Evolutionary conservation across 2,113 vertebrate species (phyloP), one percentile per base, ranked within the genome.

Genomic region (Aphelocoma coerulescens): DNA sequence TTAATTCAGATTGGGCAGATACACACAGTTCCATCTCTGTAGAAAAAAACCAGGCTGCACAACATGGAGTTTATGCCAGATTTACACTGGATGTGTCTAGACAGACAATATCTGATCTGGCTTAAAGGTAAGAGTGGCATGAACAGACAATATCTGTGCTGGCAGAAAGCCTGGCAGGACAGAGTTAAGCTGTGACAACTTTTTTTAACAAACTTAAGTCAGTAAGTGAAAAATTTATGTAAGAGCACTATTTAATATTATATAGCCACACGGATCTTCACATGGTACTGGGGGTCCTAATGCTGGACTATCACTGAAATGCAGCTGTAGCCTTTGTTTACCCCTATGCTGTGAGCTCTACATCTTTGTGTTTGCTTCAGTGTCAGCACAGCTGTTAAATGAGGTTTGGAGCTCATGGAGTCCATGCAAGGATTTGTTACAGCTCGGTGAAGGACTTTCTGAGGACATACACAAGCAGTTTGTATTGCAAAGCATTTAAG

Each of bases 91-190:
- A 90, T 95, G 73, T 92, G 92, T 96, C 96, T 97, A 95, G 95
- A 97, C 94, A 93, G 86, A 95, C 88, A 85, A 74, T 96, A 96
- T 97, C 96, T 96, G 96, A 96, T 97, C 86, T 96, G 96, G 95
- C 86, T 95, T 95, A 96, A 92, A 92, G 73, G 73, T 61, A 88
- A 93, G 78, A 91, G 67, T 95, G 94, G 92, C 94, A 96, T 81
- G 94, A 96, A 84, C 92, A 95, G 94, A 92, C 94, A 95, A 12
- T 93, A 96, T 91, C 95, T 92, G 51, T 12, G 13, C 76, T 91
- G 89, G 86, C 86, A 95, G 85, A 95, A 89, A 71, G 76, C 83
- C 83, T 86, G 72, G 72, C 68, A 96, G 73, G 89, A 81, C 52
- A 74, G 67, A 93, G 51, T 96, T 95, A 86, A 92, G 19, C 46